Conservation (phyloP, 2,113 vertebrate genomes). For the Lophochroa leadbeateri region DNA sequence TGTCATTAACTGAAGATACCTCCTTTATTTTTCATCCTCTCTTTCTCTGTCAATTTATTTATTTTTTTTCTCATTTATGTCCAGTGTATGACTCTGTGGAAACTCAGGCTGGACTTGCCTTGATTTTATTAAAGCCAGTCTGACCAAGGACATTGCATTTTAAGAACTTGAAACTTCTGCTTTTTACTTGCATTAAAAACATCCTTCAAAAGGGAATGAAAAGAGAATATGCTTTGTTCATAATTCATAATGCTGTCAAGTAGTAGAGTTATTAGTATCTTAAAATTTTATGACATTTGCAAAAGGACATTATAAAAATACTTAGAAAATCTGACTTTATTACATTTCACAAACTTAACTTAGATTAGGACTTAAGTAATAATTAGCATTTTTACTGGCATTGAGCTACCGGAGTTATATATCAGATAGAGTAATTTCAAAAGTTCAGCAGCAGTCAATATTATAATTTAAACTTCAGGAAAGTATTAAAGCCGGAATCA, state of each 20-base stretch:
- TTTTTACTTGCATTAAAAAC: conserved; percentile 45
- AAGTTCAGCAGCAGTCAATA: conserved; percentile 58
- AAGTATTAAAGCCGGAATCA: conserved; percentile 22
- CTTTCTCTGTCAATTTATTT: not conserved
- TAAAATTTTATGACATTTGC: conserved; percentile 70
- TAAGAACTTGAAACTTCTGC: conserved; percentile 13
- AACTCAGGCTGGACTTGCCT: not conserved
- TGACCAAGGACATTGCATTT: not conserved
- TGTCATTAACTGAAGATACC: not conserved
- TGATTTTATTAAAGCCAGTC: not conserved
- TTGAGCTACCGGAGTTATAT: conserved; percentile 46
- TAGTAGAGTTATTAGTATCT: conserved; percentile 58
- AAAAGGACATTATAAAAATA: conserved; percentile 50
- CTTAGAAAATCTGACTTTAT: conserved; percentile 60
- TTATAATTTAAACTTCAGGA: conserved; percentile 62
- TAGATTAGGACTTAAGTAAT: conserved; percentile 55
- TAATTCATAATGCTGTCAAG: conserved; percentile 60
- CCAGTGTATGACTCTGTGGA: not conserved
- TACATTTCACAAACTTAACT: conserved; percentile 55
- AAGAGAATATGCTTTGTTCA: conserved; percentile 45
- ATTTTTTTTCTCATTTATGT: not conserved
- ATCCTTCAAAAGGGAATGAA: conserved; percentile 14
- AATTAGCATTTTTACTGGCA: conserved; percentile 59
- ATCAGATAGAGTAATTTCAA: conserved; percentile 58
- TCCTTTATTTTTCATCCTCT: not conserved